A percentile compares a stretch with the other conserved stretches of the same genome.
Evolutionary conservation across 1,140 invertebrate species (phyloP).

Genomic region (Penaeus chinensis): DNA sequence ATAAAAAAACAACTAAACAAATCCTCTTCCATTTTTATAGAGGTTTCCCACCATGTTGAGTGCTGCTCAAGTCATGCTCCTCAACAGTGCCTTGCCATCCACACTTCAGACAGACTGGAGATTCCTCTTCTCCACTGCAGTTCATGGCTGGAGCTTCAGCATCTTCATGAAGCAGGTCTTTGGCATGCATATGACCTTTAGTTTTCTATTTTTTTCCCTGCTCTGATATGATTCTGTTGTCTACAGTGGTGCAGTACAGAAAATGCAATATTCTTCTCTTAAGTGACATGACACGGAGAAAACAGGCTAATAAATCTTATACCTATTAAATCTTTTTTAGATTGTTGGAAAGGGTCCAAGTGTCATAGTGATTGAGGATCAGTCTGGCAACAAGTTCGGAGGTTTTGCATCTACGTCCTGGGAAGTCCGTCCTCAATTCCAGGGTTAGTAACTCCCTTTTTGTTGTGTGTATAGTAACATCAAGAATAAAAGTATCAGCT

Average conservation of each 20-base stretch:
- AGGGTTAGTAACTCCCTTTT: slow-evolving; percentile 13
- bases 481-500: no score
- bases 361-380: slow-evolving; percentile 39
- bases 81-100: slow-evolving; percentile 42
- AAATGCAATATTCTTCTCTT: neutral
- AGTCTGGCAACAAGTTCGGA: slow-evolving; percentile 53
- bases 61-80: slow-evolving; percentile 38
- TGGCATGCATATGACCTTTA: neutral
- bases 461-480: no score
- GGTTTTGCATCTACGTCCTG: slow-evolving; percentile 50
- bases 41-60: slow-evolving; percentile 30
- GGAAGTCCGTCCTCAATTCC: slow-evolving; percentile 49
- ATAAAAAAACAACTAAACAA: neutral
- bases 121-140: slow-evolving; percentile 44
- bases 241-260: no score
- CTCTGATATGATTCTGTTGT: no score
- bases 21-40: slow-evolving; percentile 1
- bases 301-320: no score
- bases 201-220: no score
- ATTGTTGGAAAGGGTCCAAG: slow-evolving; percentile 45
- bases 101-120: slow-evolving; percentile 40
- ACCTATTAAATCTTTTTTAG: neutral
- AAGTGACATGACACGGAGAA: no score
- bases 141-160: slow-evolving; percentile 52
- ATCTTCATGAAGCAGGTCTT: slow-evolving; percentile 56